These are phyloP conservation scores for Criorhina ranunculi DNA, from an alignment of 2,888 invertebrate species.

Conservation along the genomic window DNA sequence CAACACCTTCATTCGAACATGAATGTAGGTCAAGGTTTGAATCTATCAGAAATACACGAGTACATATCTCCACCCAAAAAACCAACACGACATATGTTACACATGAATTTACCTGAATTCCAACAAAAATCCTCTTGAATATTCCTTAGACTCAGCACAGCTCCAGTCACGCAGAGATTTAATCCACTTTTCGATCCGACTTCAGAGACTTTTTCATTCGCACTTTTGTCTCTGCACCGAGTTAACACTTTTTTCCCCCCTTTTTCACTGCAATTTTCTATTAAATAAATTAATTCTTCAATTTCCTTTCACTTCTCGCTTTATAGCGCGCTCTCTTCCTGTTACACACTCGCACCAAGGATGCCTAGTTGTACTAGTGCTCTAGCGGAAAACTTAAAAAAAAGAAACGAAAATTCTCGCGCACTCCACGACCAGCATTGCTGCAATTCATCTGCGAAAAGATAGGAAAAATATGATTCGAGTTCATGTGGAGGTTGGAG, in stretches of 20 bases:
- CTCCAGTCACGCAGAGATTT: slow-evolving; percentile 7
- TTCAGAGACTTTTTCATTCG: background rate
- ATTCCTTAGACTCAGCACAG: background rate
- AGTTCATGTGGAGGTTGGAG: slow-evolving; percentile 34
- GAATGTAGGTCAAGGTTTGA: too few relatives aligned
- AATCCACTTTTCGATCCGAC: slow-evolving; percentile 38
- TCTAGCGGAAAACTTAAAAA: background rate
- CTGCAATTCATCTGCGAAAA: slow-evolving; percentile 21
- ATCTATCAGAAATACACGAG: too few relatives aligned
- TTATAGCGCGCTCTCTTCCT: background rate
- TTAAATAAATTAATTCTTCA: slow-evolving; percentile 7
- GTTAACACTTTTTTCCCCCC: background rate
- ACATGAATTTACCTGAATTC: slow-evolving; percentile 8
- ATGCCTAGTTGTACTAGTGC: slow-evolving; percentile 12
- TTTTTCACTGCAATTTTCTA: slow-evolving; percentile 29
- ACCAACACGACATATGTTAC: background rate
- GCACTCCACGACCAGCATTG: slow-evolving; percentile 16
- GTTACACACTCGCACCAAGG: slow-evolving; percentile 36
- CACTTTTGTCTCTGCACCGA: background rate
- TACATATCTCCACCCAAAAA: too few relatives aligned
- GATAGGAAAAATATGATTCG: slow-evolving; percentile 3
- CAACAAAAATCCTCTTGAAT: background rate
- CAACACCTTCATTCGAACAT: too few relatives aligned
- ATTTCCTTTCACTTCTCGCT: slow-evolving; percentile 1
- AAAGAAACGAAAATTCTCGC: slow-evolving; percentile 14